phyloP scores from a whole-genome alignment of 2,797 vertebrate genomes.

The Clarias laeviceps region DNA sequence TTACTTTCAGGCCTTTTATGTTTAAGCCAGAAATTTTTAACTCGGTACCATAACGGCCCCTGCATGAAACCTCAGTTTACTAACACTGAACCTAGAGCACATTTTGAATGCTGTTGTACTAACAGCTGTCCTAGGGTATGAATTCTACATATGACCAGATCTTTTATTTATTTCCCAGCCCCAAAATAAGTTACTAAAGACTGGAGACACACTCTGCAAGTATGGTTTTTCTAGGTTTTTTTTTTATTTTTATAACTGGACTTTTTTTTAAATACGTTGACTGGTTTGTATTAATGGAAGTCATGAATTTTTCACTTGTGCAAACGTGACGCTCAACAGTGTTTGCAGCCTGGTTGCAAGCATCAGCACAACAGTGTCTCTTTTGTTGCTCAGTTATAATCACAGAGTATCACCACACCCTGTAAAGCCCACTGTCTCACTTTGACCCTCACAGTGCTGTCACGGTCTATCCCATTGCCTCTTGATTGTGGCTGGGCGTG shows the following conservation, averaged over 20 bases:
- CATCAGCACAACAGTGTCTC: conserved; percentile 33
- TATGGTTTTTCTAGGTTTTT: background rate
- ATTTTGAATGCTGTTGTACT: background rate
- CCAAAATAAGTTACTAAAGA: background rate
- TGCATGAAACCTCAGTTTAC: conserved; percentile 1
- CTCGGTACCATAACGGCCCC: background rate
- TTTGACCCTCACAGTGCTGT: conserved; percentile 17
- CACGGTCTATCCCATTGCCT: conserved; percentile 38
- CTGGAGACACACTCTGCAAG: background rate
- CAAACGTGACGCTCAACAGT: background rate
- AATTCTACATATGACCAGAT: background rate
- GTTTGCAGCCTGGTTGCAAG: conserved; percentile 6
- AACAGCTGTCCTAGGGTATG: background rate
- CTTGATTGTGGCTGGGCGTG: conserved; percentile 47
- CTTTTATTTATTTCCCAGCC: conserved; percentile 2
- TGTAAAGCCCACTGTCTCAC: conserved; percentile 36
- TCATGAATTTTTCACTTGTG: background rate
- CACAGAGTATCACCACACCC: conserved; percentile 47
- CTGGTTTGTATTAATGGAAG: background rate
- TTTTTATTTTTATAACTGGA: background rate
- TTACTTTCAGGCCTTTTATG: conserved; percentile 8
- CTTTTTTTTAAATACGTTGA: background rate
- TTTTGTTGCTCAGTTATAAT: conserved; percentile 41
- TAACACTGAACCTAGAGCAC: conserved; percentile 6
- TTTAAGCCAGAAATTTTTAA: background rate